Percentiles rank a stretch among this genome's conserved stretches.
These are phyloP conservation scores for Holcopasites calliopsidis DNA, from an alignment of 1,140 invertebrate genomes.

Conservation along the genomic window DNA sequence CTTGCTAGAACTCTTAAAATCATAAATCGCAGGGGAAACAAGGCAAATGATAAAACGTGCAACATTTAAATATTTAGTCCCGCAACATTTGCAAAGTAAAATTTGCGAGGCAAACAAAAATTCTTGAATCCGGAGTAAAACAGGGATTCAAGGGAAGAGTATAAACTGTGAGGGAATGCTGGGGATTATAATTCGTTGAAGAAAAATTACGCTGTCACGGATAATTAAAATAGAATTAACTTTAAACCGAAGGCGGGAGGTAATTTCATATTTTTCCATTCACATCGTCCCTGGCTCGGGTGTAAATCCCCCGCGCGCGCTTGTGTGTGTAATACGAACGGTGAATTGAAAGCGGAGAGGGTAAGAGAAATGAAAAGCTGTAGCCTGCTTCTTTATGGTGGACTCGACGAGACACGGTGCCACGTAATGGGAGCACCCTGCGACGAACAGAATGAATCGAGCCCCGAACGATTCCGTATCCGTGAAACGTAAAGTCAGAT, in stretches of 20 bases:
- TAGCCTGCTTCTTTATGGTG: not conserved
- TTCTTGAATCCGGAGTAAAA: too few relatives aligned
- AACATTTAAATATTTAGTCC: too few relatives aligned
- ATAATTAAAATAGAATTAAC: slow-evolving; percentile 35
- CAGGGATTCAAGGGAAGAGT: too few relatives aligned
- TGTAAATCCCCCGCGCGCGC: too few relatives aligned
- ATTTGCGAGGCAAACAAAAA: too few relatives aligned
- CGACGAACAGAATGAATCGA: slow-evolving; percentile 11
- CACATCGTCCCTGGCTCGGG: not conserved
- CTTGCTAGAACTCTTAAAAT: too few relatives aligned
- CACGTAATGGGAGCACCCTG: not conserved
- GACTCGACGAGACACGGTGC: not conserved
- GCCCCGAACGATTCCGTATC: not conserved
- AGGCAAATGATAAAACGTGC: too few relatives aligned
- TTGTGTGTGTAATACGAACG: not conserved
- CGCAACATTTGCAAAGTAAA: too few relatives aligned
- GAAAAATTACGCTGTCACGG: not conserved
- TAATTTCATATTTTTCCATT: slow-evolving; percentile 16
- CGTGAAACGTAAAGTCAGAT: slow-evolving; percentile 10
- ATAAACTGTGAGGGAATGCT: too few relatives aligned
- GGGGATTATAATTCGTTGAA: too few relatives aligned
- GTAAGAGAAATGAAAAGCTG: not conserved
- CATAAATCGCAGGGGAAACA: too few relatives aligned
- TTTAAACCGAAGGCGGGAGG: not conserved
- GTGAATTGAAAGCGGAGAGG: not conserved